Evolutionary conservation across 1,140 invertebrate species (phyloP).

Genomic region (Sinonovacula constricta): DNA sequence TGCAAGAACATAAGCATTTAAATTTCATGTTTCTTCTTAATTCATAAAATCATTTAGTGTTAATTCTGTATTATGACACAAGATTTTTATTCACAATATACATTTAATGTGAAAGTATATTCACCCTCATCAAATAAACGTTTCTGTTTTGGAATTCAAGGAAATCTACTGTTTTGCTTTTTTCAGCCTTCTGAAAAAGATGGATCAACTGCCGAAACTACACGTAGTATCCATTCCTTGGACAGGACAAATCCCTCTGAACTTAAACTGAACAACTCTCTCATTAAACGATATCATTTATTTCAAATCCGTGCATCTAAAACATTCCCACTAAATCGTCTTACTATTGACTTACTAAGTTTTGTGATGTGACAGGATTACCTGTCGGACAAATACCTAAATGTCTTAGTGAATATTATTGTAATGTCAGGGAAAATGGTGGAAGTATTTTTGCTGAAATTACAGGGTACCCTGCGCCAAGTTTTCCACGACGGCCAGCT

Average conservation of each 20-base stretch:
- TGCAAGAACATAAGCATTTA: no score
- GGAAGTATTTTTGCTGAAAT: constrained; percentile 18
- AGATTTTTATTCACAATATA: not conserved
- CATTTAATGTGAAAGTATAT: not conserved
- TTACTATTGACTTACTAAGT: constrained; percentile 12
- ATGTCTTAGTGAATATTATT: not conserved
- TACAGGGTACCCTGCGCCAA: constrained; percentile 6
- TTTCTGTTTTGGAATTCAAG: not conserved
- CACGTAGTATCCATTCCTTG: no score
- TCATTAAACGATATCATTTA: constrained; percentile 24
- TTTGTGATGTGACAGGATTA: constrained; percentile 9
- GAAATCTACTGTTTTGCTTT: not conserved
- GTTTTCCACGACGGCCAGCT: no score
- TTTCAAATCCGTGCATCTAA: constrained; percentile 16
- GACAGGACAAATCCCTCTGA: no score
- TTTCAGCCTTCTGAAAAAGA: not conserved
- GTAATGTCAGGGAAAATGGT: constrained; percentile 1
- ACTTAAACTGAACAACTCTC: not conserved
- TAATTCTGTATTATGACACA: not conserved
- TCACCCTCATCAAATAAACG: not conserved
- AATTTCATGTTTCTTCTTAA: not conserved
- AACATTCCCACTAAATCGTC: not conserved
- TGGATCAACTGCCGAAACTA: no score
- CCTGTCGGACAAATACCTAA: constrained; percentile 18
- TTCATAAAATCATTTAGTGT: not conserved